phyloP scores from a whole-genome alignment of 2,113 vertebrate genomes.

The Halcyon malimbica region DNA sequence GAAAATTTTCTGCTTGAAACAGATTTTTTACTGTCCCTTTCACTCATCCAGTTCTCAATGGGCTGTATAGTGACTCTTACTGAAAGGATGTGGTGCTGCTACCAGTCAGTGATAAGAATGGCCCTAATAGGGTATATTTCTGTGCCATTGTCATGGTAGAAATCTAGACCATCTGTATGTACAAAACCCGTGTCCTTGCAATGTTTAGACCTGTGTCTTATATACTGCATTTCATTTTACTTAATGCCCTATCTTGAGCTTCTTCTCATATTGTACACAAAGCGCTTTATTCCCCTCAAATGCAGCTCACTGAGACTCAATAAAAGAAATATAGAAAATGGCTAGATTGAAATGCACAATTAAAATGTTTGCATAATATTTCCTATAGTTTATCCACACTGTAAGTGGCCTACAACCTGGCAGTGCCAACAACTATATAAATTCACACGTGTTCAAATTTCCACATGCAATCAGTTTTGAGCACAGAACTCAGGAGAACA shows the following conservation, averaged over 20 bases:
- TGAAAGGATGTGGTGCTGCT: background rate
- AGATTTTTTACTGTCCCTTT: background rate
- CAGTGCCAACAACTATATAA: background rate
- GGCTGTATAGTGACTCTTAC: accelerated
- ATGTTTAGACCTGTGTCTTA: background rate
- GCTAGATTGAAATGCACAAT: background rate
- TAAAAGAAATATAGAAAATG: background rate
- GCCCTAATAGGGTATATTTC: background rate
- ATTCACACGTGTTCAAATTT: background rate
- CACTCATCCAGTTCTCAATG: background rate
- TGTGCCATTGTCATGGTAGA: background rate
- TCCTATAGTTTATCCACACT: background rate
- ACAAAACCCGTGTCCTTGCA: background rate
- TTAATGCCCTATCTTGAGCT: background rate
- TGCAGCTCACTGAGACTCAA: accelerated
- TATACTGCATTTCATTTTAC: background rate
- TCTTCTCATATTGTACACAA: background rate
- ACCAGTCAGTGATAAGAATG: background rate
- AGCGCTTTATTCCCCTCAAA: background rate
- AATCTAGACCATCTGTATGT: background rate
- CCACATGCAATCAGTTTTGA: background rate
- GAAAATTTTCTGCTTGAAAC: background rate
- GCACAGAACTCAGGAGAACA: background rate
- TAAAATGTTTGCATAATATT: background rate
- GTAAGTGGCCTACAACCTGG: background rate